Conservation (phyloP, 2,888 invertebrate genomes). For the Bombyx huttoni region DNA sequence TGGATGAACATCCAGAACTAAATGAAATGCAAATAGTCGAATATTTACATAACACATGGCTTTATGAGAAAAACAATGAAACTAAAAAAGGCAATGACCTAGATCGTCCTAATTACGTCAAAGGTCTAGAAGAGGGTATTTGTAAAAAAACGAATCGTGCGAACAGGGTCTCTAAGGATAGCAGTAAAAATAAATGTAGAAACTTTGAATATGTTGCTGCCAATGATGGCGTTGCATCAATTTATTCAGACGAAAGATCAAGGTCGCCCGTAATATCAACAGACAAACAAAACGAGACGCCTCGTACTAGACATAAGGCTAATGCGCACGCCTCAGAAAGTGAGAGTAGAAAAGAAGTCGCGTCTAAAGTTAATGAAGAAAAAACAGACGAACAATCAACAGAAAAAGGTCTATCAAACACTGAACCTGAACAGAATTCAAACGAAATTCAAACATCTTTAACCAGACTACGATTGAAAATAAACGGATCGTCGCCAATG, state of each 20-base stretch:
- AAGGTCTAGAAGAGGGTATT: not conserved
- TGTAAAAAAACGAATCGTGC: not conserved
- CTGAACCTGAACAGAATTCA: not conserved
- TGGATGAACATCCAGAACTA: conserved; percentile 67
- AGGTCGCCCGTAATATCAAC: not conserved
- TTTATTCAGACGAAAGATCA: not conserved
- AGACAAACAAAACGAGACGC: not conserved
- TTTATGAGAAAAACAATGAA: conserved; percentile 36
- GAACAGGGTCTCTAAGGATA: not conserved
- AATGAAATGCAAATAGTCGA: conserved; percentile 52
- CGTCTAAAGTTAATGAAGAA: not conserved
- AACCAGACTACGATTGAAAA: not conserved
- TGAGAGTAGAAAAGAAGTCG: not conserved
- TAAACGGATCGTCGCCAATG: not conserved
- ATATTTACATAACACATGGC: conserved; percentile 67
- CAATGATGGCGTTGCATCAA: not conserved
- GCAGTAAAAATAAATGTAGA: not conserved
- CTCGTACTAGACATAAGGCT: not conserved
- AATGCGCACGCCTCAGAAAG: not conserved
- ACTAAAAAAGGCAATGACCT: not conserved
- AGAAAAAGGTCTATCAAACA: not conserved
- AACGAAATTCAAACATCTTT: not conserved
- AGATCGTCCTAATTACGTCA: not conserved
- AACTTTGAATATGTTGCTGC: not conserved
- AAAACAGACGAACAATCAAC: not conserved